Evolutionary conservation across 2,797 vertebrate species (phyloP), one percentile per base, ranked within the genome.

Genomic region (Pelochelys cantorii): DNA sequence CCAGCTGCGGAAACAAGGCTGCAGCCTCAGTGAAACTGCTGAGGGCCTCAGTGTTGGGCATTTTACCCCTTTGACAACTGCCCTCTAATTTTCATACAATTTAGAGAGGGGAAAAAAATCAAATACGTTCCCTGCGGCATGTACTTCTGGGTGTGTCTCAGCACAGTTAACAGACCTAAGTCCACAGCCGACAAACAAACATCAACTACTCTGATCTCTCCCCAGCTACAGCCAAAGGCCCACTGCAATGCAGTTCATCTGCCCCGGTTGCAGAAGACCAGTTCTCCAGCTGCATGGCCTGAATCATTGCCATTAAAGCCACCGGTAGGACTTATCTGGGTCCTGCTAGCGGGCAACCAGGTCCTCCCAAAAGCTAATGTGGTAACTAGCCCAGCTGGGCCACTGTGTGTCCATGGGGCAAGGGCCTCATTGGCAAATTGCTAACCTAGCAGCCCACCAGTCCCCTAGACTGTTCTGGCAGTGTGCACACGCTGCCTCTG

Each of bases 41-140:
- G 84, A 81, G 84, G 48, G 60, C 95, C 96, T 94, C 96, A 92
- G 96, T 95, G 92, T 93, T 93, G 68, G 93, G 92, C 94, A 80
- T 85, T 89, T 89, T 94, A 92, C 92, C 95, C 83, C 48, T 88
- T 82, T 91, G 95, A 96, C 93, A 97, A 93, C n/a, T 95, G 90
- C 94, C 93, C 95, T 93, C 96, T 62, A 95, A 90, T 93, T 96
- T 90, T 95, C 91, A 93, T 29, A 88, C 78, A 93, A 15, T 65
- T 60, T 7, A 80, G 81, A 1, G 91, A 84, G 83, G 91, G 93
- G 93, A 4, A 3, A 1, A 7, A 12, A 94, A 95, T 88, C 84
- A 92, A 7, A 27, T 79, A 83, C n/a, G 75, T 86, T 92, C 88
- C 83, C 93, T 85, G 52, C 75, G 79, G 0, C 95, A 92, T 91